phyloP scores from a whole-genome alignment of 2,113 vertebrate species.

The Salvelinus fontinalis region DNA sequence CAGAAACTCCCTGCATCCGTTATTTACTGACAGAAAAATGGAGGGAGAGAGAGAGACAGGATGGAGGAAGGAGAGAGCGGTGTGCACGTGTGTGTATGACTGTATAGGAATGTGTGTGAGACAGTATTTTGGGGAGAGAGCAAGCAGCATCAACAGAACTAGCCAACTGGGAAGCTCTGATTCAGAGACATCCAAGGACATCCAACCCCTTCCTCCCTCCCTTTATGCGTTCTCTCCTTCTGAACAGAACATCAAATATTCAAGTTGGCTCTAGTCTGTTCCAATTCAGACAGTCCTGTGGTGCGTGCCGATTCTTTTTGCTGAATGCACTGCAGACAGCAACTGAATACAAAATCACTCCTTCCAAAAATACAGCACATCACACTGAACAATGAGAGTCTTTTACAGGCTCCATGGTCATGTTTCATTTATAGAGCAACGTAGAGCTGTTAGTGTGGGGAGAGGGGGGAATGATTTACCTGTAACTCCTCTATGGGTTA shows the following conservation, averaged over 20 bases:
- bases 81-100: no score
- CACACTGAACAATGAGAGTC: no score
- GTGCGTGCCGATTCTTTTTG: neutral
- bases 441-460: neutral
- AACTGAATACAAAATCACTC: neutral
- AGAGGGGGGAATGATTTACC: conserved; percentile 31
- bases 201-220: conserved; percentile 15
- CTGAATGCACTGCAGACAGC: neutral
- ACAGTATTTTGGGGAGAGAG: neutral
- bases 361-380: neutral
- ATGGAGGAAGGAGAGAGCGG: neutral
- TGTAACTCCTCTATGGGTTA: conserved; percentile 30
- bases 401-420: neutral
- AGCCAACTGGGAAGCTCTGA: conserved; percentile 26
- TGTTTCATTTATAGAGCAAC: neutral
- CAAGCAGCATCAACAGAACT: conserved; percentile 18
- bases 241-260: conserved; percentile 25
- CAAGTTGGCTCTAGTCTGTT: neutral
- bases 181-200: conserved; percentile 30
- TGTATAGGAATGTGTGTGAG: no score
- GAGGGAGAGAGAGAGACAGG: neutral
- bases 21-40: neutral
- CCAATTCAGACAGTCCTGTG: conserved; percentile 17
- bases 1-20: no score
- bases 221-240: conserved; percentile 22